phyloP scores from a whole-genome alignment of 2,113 vertebrate species.

The Cervus canadensis region DNA sequence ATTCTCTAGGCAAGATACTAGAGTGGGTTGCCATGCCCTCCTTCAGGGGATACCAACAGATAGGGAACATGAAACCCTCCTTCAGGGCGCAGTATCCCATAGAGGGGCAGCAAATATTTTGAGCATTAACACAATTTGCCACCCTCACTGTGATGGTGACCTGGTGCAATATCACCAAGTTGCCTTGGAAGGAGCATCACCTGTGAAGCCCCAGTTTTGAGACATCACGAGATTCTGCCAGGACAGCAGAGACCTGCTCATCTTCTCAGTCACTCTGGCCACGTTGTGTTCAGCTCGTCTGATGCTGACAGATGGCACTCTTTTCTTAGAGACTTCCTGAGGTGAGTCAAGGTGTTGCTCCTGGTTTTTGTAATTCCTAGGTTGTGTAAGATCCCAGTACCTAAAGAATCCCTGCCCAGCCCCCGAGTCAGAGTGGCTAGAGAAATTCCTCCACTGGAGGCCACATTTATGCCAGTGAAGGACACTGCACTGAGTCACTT shows the following conservation, averaged over 20 bases:
- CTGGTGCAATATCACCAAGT: neutral
- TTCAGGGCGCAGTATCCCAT: neutral
- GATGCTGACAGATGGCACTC: neutral
- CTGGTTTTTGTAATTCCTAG: neutral
- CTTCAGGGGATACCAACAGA: neutral
- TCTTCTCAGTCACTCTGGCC: neutral
- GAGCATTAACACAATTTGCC: neutral
- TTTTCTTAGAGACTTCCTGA: neutral
- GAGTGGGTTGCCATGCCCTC: neutral
- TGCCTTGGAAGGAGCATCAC: neutral
- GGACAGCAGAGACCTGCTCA: neutral
- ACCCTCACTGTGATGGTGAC: neutral
- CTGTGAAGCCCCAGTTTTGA: neutral
- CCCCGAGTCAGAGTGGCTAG: neutral
- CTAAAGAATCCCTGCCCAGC: neutral
- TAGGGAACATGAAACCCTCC: neutral
- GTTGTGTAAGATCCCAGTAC: neutral
- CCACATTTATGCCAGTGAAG: neutral
- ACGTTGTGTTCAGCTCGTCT: neutral
- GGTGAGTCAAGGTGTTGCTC: neutral
- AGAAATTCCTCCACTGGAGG: neutral
- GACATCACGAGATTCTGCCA: neutral
- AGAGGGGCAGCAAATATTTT: neutral
- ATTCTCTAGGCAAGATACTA: neutral
- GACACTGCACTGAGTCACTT: slow-evolving; percentile 1